Conservation (phyloP, 2,888 invertebrate genomes). For the Noctua comes region DNA sequence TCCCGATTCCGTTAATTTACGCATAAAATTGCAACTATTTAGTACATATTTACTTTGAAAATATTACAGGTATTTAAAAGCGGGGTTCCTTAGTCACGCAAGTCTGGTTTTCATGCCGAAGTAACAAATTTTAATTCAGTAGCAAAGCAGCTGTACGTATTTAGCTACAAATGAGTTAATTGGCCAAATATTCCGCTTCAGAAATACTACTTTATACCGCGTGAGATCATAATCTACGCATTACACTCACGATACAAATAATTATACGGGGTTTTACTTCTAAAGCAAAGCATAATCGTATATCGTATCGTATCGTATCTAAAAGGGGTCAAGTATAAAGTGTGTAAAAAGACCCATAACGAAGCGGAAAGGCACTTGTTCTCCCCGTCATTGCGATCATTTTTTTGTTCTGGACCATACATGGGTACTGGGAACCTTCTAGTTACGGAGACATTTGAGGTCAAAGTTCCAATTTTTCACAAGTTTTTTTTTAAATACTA, state of each 20-base stretch:
- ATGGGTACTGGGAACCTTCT: too few relatives aligned
- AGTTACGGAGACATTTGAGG: too few relatives aligned
- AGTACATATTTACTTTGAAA: not conserved
- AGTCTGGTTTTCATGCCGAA: not conserved
- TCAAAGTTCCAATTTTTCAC: too few relatives aligned
- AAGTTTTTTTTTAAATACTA: too few relatives aligned
- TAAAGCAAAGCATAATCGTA: not conserved
- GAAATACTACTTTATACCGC: not conserved
- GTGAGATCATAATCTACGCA: conserved; percentile 45
- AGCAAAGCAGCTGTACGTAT: conserved; percentile 7
- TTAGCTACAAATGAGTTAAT: conserved; percentile 40
- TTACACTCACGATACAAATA: conserved; percentile 36
- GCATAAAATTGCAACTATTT: not conserved
- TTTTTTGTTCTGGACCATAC: too few relatives aligned
- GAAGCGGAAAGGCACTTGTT: too few relatives aligned
- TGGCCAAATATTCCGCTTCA: conserved; percentile 26
- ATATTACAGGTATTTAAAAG: not conserved
- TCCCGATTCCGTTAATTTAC: not conserved
- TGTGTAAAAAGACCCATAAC: too few relatives aligned
- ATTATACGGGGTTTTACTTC: conserved; percentile 9
- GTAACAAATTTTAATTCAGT: conserved; percentile 17
- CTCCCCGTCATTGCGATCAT: too few relatives aligned
- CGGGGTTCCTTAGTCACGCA: conserved; percentile 29
- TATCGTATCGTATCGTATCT: too few relatives aligned
- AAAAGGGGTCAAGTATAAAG: conserved; percentile 9